These are phyloP conservation scores for Rattus norvegicus DNA, from an alignment of 2,113 vertebrate genomes.

Conservation along the genomic window DNA sequence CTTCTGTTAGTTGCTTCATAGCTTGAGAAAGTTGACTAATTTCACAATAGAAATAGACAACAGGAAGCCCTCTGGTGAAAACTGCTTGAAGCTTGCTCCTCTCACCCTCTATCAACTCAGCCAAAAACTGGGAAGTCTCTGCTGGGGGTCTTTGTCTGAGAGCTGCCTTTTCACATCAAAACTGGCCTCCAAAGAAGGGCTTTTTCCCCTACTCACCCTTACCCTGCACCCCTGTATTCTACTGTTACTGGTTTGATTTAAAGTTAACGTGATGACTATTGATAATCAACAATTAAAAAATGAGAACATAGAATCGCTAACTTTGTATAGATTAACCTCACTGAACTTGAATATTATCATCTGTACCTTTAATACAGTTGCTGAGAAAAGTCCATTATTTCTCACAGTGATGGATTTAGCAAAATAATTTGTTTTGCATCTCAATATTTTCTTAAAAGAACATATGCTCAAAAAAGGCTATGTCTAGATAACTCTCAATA, in stretches of 20 bases:
- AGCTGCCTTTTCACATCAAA: background rate
- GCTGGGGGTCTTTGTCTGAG: background rate
- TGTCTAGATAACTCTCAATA: background rate
- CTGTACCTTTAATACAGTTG: background rate
- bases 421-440: background rate
- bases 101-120: background rate
- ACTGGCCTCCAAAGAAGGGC: background rate
- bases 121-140: background rate
- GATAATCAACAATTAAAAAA: background rate
- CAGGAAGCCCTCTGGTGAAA: background rate
- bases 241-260: background rate
- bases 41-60: background rate
- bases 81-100: background rate
- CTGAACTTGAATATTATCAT: background rate
- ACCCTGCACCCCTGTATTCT: background rate
- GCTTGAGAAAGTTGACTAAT: slow-evolving; percentile 5
- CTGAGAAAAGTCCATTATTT: background rate
- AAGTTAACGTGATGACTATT: background rate
- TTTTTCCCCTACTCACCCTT: background rate
- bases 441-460: background rate
- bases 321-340: background rate
- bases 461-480: background rate
- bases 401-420: background rate
- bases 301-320: background rate
- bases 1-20: slow-evolving; percentile 2